Conservation (phyloP, 2,888 invertebrate species). For the Zeuzera pyrina region DNA sequence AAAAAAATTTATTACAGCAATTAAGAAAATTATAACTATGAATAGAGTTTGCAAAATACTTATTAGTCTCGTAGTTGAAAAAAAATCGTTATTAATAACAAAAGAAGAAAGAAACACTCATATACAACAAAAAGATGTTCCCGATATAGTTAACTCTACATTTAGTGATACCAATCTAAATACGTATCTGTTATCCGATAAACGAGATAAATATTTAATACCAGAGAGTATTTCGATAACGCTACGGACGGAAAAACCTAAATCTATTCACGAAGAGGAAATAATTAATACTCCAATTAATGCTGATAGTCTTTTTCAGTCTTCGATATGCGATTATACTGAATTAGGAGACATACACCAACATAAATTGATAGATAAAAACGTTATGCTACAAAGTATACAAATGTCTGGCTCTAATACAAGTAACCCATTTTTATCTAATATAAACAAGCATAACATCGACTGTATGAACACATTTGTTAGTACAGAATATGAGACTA, state of each 20-base stretch:
- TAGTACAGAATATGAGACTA: constrained; percentile 50
- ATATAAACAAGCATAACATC: constrained; percentile 36
- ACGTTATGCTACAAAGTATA: too few relatives aligned
- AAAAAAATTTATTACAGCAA: constrained; percentile 37
- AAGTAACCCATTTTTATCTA: too few relatives aligned
- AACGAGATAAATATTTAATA: not conserved
- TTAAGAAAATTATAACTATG: constrained; percentile 40
- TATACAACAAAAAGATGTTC: constrained; percentile 33
- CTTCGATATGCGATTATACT: too few relatives aligned
- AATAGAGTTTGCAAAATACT: constrained; percentile 46
- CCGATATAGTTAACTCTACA: constrained; percentile 64
- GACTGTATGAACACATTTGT: constrained; percentile 38
- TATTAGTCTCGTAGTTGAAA: constrained; percentile 24
- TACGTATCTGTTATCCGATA: constrained; percentile 2
- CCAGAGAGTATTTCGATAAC: constrained; percentile 38
- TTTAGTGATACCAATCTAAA: constrained; percentile 36
- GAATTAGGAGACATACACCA: too few relatives aligned
- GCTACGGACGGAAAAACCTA: constrained; percentile 40
- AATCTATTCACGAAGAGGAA: constrained; percentile 7
- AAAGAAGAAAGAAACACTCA: too few relatives aligned
- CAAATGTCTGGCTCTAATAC: too few relatives aligned
- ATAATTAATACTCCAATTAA: constrained; percentile 4
- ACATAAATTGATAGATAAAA: too few relatives aligned
- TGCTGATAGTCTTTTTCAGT: too few relatives aligned
- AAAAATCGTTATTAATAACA: too few relatives aligned